Conservation (phyloP, 92 coral and sea anemone species). For the Metridium senile region DNA sequence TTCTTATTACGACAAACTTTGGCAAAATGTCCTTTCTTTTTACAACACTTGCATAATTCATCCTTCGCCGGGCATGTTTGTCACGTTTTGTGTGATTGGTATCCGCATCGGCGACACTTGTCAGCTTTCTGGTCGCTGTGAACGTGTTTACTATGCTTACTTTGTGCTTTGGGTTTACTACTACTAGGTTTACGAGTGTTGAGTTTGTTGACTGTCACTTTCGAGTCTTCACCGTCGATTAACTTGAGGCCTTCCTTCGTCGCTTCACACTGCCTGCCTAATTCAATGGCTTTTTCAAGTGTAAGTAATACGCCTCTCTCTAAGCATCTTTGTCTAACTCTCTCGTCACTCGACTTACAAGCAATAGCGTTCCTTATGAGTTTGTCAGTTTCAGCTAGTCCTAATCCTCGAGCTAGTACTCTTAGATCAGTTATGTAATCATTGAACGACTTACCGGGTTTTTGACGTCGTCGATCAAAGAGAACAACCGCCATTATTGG, state of each 20-base stretch:
- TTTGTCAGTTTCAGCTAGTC: slow-evolving; percentile 40
- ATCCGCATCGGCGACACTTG: no score
- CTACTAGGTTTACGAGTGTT: neutral
- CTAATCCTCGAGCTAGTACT: slow-evolving; percentile 55
- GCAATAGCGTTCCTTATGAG: slow-evolving; percentile 56
- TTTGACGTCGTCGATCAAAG: slow-evolving; percentile 52
- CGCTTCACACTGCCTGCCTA: slow-evolving; percentile 39
- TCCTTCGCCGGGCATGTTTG: no score
- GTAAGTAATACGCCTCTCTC: slow-evolving; percentile 58
- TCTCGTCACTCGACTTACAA: slow-evolving; percentile 50
- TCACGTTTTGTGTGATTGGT: no score
- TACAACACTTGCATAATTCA: no score
- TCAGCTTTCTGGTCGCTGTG: no score
- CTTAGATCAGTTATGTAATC: slow-evolving; percentile 52
- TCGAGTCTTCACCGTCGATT: slow-evolving; percentile 43
- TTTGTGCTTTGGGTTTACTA: no score
- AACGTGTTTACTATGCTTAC: no score
- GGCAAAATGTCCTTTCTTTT: no score
- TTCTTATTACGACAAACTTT: no score
- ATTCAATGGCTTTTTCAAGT: slow-evolving; percentile 52
- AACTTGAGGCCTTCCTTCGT: slow-evolving; percentile 47
- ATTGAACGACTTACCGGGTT: slow-evolving; percentile 51
- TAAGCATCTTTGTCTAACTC: slow-evolving; percentile 54
- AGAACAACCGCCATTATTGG: slow-evolving; percentile 57
- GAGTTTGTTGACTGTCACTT: slow-evolving; percentile 14